These are phyloP conservation scores for Acromyrmex charruanus DNA, from an alignment of 1,140 invertebrate genomes.

Conservation along the genomic window DNA sequence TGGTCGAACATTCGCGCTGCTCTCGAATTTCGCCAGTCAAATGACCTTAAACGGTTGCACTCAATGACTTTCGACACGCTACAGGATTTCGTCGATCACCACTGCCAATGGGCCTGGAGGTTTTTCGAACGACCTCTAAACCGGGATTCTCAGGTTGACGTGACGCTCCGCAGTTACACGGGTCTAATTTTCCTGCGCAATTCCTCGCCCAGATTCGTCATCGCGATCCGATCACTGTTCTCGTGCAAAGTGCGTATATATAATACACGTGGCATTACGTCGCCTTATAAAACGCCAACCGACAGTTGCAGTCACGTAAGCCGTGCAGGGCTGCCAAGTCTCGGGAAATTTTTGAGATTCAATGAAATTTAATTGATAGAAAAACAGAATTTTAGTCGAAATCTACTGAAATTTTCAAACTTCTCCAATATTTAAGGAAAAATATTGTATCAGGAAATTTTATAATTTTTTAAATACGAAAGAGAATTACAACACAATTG, in stretches of 20 bases:
- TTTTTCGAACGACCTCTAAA: slow-evolving; percentile 14
- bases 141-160: slow-evolving; percentile 55
- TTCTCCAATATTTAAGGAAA: too few relatives aligned
- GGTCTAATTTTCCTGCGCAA: slow-evolving; percentile 61
- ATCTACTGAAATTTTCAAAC: too few relatives aligned
- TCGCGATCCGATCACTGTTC: slow-evolving; percentile 56
- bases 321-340: background rate
- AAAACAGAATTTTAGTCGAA: too few relatives aligned
- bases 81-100: slow-evolving; percentile 66
- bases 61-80: slow-evolving; percentile 47
- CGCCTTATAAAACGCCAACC: slow-evolving; percentile 48
- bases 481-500: too few relatives aligned
- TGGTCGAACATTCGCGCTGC: background rate
- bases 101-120: slow-evolving; percentile 20
- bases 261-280: slow-evolving; percentile 56
- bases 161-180: slow-evolving; percentile 62
- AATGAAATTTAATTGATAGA: too few relatives aligned
- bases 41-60: slow-evolving; percentile 13
- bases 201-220: slow-evolving; percentile 65
- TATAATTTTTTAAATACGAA: too few relatives aligned
- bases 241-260: slow-evolving; percentile 46
- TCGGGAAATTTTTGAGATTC: too few relatives aligned
- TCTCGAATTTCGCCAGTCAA: slow-evolving; percentile 44
- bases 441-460: too few relatives aligned
- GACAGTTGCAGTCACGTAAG: slow-evolving; percentile 70